phyloP scores from a whole-genome alignment of 2,888 invertebrate species.

The Meiosimyza decipiens region DNA sequence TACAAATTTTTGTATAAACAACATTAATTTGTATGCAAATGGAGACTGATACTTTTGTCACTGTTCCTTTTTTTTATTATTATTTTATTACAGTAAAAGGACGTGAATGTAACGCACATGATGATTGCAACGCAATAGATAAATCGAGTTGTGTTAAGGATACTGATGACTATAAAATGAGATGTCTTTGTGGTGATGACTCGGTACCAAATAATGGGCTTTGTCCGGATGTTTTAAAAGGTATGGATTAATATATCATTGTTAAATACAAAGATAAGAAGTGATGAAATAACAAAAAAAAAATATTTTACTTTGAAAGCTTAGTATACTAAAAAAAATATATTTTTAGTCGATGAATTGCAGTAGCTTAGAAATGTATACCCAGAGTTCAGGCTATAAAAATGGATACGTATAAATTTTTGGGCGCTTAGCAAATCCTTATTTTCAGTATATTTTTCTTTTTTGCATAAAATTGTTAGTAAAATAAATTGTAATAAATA shows the following conservation, averaged over 20 bases:
- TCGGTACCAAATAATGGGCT: conserved; percentile 74
- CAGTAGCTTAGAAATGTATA: too few relatives aligned
- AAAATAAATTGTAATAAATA: too few relatives aligned
- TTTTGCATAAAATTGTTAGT: too few relatives aligned
- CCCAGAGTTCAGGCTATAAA: too few relatives aligned
- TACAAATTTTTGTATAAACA: background rate
- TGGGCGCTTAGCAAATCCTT: too few relatives aligned
- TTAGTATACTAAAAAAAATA: too few relatives aligned
- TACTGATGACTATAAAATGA: conserved; percentile 71
- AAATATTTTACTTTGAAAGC: too few relatives aligned
- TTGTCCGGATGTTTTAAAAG: conserved; percentile 74
- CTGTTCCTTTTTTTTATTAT: background rate
- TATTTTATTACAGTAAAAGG: conserved; percentile 67
- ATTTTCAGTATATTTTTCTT: too few relatives aligned
- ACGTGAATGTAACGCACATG: conserved; percentile 72
- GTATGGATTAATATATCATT: conserved; percentile 62
- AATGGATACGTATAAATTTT: too few relatives aligned
- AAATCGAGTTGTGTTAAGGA: conserved; percentile 76
- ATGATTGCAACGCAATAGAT: conserved; percentile 74
- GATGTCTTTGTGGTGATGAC: conserved; percentile 79
- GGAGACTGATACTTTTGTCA: background rate
- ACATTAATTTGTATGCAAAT: conserved; percentile 3
- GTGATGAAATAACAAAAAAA: too few relatives aligned
- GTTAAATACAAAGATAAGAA: too few relatives aligned
- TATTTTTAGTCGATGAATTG: too few relatives aligned